Evolutionary conservation across 2,888 invertebrate species (phyloP).

Genomic region (Hemaris fuciformis): DNA sequence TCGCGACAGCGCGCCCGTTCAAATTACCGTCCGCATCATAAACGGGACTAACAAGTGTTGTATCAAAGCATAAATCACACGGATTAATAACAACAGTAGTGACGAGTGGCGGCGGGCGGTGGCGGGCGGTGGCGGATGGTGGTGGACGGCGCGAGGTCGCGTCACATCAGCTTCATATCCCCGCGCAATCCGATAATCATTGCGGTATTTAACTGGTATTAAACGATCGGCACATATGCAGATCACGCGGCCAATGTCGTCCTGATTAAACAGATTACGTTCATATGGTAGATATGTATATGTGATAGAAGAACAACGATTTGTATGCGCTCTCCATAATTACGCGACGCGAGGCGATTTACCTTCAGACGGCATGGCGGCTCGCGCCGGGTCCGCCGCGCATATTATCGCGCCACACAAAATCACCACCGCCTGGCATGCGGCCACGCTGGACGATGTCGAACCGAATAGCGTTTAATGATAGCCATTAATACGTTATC

Average conservation of each 20-base stretch:
- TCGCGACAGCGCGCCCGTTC: slow-evolving; percentile 12
- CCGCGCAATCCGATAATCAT: slow-evolving; percentile 3
- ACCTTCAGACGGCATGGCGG: slow-evolving; percentile 70
- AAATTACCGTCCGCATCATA: slow-evolving; percentile 17
- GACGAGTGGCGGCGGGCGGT: neutral
- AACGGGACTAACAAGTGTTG: slow-evolving; percentile 23
- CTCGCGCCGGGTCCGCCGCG: slow-evolving; percentile 35
- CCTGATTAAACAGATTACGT: slow-evolving; percentile 15
- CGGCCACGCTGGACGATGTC: slow-evolving; percentile 41
- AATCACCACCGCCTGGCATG: slow-evolving; percentile 45
- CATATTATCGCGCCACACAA: slow-evolving; percentile 44
- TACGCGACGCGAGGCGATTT: slow-evolving; percentile 33
- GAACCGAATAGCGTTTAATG: slow-evolving; percentile 44
- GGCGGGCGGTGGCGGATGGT: neutral
- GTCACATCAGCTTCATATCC: neutral
- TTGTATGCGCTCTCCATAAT: slow-evolving; percentile 47
- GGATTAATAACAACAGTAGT: slow-evolving; percentile 47
- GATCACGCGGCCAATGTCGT: slow-evolving; percentile 27
- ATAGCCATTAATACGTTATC: slow-evolving; percentile 33
- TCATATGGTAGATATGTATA: slow-evolving; percentile 20
- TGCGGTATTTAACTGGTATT: neutral
- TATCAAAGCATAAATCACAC: slow-evolving; percentile 40
- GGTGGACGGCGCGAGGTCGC: neutral
- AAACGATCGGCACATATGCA: slow-evolving; percentile 21
- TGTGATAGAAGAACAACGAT: slow-evolving; percentile 30